Evolutionary conservation across 2,888 invertebrate genomes (phyloP), one percentile per base, ranked within the genome.

Genomic region (Hirtodrosophila alboralis): DNA sequence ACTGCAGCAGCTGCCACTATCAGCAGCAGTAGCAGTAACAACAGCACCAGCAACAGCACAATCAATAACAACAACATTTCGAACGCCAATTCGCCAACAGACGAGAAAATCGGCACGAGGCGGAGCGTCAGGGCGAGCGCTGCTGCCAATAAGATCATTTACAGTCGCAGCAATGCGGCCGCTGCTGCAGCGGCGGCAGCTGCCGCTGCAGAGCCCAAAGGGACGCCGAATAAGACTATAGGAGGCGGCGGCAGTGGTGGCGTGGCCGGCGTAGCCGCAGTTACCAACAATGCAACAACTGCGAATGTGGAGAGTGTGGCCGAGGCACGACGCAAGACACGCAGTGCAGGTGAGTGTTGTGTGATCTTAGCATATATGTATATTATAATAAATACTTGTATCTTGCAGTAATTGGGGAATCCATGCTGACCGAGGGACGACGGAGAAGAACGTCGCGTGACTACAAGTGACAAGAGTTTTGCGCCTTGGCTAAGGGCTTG

Each of bases 391-490:
- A 23, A 23, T 2, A 7, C 13, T 13, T 4, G 3, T 0, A 1
- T 23, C 0, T 74, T 80, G 10, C 36, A 89, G 89, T 88, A 61
- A 89, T 90, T 60, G 88, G 88, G 26, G 90, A 90, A 68, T 80
- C 87, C 26, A 77, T 86, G 67, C 41, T 89, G 63, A 87, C 85
- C 61, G 90, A 90, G 78, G 89, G 89, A 69, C 87, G 90, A 78
- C 92, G 94, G 86, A 92, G 94, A 89, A 93, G 94, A 88, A 92
- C 92, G 78, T 94, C 94, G 69, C 93, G 94, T 90, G 94, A 94
- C 91, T 94, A 93, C 92, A 94, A 94, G 94, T 95, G 94, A 94
- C 93, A 92, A 91, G 88, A 91, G 92, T 92, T 91, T 90, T 90
- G 91, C 90, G 90, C 89, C 89, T 89, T 91, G 90, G 88, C 90